These are phyloP conservation scores for Echinometra lucunter DNA, from an alignment of 53 echinoderm and acorn worm species.

Conservation along the genomic window DNA sequence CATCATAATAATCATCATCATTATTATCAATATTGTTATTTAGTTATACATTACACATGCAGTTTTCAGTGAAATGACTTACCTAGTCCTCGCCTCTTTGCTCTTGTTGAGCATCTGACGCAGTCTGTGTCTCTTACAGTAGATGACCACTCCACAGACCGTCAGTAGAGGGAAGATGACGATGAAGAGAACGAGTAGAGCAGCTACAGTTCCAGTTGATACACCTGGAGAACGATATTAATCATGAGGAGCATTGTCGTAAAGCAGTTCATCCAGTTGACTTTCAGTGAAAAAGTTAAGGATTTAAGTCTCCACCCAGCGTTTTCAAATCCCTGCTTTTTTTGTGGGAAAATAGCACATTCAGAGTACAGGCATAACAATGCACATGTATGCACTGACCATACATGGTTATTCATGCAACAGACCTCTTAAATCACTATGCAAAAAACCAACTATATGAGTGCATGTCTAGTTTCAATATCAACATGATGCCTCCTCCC, in stretches of 20 bases:
- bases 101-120: conserved; percentile 72
- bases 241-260: not conserved
- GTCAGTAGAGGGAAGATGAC: conserved; percentile 75
- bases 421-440: not conserved
- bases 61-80: not conserved
- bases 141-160: conserved; percentile 58
- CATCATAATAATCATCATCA: too few species aligned
- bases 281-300: too few species aligned
- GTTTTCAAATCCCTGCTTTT: too few species aligned
- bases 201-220: conserved; percentile 65
- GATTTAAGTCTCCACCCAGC: too few species aligned
- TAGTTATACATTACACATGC: too few species aligned
- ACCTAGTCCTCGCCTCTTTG: conserved; percentile 45
- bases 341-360: not conserved
- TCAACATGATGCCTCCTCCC: not conserved
- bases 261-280: too few species aligned
- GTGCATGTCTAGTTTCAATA: not conserved
- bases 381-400: too few species aligned
- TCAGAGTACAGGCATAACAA: not conserved
- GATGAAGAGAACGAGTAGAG: conserved; percentile 77
- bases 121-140: conserved; percentile 70
- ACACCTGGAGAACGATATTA: conserved; percentile 37
- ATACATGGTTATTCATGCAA: not conserved
- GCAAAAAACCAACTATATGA: not conserved
- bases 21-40: too few species aligned